Evolutionary conservation across 37 sponge, comb jelly and placozoan genomes (phyloP).

Genomic region (Eunapius fragilis): DNA sequence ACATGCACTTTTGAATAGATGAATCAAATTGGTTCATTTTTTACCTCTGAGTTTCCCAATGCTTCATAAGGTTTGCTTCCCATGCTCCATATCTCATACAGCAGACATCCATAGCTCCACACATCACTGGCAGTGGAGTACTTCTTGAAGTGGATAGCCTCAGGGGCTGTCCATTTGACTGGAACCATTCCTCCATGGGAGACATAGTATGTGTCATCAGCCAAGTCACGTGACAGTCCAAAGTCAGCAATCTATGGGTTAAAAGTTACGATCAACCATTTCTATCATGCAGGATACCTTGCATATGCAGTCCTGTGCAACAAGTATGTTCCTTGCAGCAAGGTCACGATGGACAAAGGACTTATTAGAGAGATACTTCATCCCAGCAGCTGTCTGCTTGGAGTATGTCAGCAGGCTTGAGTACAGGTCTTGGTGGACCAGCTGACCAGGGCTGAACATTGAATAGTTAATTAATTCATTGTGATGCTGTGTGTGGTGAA

Average conservation of each 20-base stretch:
- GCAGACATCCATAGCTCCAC: background rate
- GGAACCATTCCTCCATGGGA: constrained; percentile 36
- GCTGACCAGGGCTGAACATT: background rate
- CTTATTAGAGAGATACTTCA: background rate
- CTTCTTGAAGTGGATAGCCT: constrained; percentile 21
- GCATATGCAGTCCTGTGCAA: background rate
- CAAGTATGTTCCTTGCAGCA: background rate
- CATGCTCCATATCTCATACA: background rate
- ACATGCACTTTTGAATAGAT: background rate
- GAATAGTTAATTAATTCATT: too few relatives aligned
- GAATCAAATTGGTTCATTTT: background rate
- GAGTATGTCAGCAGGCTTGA: background rate
- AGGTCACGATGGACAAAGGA: background rate
- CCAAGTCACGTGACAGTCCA: constrained; percentile 45
- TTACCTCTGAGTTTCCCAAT: background rate
- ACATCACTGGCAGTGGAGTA: background rate
- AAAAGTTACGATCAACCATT: background rate
- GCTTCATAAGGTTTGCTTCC: background rate
- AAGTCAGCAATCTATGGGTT: constrained; percentile 51
- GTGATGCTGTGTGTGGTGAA: background rate
- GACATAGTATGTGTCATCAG: constrained; percentile 19
- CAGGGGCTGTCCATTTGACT: constrained; percentile 61
- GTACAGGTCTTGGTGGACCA: background rate
- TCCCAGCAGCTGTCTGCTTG: background rate
- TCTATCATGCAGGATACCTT: background rate